phyloP scores from a whole-genome alignment of 2,888 invertebrate genomes.

The Orthosia gothica region DNA sequence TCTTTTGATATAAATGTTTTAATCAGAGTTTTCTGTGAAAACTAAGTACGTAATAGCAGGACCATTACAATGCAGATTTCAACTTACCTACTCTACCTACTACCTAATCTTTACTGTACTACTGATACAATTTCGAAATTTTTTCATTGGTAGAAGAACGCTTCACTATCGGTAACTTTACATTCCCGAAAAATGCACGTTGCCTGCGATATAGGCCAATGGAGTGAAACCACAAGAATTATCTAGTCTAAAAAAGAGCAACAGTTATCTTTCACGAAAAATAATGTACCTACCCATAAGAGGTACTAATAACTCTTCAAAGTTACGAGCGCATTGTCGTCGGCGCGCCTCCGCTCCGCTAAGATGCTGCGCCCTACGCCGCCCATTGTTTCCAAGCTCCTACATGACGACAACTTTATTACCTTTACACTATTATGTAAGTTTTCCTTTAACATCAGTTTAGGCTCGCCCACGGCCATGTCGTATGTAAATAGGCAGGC shows the following conservation, averaged over 20 bases:
- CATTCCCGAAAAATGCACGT: no score
- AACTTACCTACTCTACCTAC: no score
- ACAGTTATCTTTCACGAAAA: constrained; percentile 7
- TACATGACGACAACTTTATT: constrained; percentile 60
- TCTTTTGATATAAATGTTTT: no score
- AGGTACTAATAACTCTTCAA: constrained; percentile 12
- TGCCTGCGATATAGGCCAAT: no score
- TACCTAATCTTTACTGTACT: no score
- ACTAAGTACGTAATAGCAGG: background rate
- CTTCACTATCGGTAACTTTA: no score
- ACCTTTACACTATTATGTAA: constrained; percentile 57
- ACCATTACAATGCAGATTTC: no score
- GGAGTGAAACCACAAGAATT: background rate
- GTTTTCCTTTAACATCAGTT: constrained; percentile 54
- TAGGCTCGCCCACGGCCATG: constrained; percentile 57
- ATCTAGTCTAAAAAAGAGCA: background rate
- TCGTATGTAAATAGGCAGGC: constrained; percentile 41
- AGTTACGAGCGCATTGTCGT: constrained; percentile 62
- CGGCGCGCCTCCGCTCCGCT: constrained; percentile 62
- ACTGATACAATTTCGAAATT: no score
- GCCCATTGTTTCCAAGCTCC: constrained; percentile 72
- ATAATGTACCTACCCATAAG: constrained; percentile 8
- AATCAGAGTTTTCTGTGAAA: background rate
- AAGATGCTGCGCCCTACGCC: constrained; percentile 77
- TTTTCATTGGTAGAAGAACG: no score